Conservation (phyloP, 1,140 invertebrate species). For the Dufourea novaeangliae region DNA sequence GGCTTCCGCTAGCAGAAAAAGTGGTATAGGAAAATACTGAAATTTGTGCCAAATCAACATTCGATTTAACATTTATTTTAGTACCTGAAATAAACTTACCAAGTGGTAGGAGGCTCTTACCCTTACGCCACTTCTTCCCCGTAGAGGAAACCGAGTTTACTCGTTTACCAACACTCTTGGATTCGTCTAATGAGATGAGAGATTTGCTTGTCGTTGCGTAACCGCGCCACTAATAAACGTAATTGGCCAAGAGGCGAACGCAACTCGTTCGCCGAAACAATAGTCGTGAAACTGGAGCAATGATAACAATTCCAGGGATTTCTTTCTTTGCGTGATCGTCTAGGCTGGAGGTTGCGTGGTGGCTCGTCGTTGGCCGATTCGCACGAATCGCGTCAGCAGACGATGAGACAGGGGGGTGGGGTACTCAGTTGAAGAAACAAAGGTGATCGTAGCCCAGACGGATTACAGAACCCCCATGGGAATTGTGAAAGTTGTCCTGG, state of each 20-base stretch:
- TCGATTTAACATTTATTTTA: too few species aligned
- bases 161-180: background rate
- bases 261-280: conserved; percentile 34
- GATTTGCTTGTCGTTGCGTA: background rate
- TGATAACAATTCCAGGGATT: conserved; percentile 32
- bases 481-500: conserved; percentile 70
- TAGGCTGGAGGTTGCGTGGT: conserved; percentile 44
- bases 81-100: too few species aligned
- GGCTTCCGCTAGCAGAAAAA: too few species aligned
- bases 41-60: too few species aligned
- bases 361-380: conserved; percentile 45
- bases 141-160: background rate
- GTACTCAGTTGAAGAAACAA: conserved; percentile 36
- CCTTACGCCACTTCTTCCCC: too few species aligned
- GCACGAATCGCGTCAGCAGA: conserved; percentile 57
- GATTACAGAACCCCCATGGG: conserved; percentile 57
- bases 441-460: conserved; percentile 34
- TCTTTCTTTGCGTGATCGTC: conserved; percentile 9
- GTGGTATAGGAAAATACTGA: too few species aligned
- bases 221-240: background rate
- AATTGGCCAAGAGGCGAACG: conserved; percentile 11
- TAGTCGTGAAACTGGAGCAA: conserved; percentile 39
- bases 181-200: too few species aligned
- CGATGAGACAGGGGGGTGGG: conserved; percentile 35
- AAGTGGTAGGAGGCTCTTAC: too few species aligned